Conservation (phyloP, 2,888 invertebrate genomes). For the Cephus runcator region DNA sequence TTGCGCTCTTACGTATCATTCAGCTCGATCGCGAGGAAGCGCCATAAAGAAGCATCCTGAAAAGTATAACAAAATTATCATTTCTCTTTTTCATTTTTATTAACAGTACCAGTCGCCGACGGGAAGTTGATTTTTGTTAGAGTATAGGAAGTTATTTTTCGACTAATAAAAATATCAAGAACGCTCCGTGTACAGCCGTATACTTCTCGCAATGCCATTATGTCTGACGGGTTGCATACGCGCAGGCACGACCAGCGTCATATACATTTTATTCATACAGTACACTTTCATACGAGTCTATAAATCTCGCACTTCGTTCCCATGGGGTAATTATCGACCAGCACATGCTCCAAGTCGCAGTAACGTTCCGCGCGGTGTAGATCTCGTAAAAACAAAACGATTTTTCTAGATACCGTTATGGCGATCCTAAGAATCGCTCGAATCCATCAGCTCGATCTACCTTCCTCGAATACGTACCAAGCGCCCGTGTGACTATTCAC, state of each 20-base stretch:
- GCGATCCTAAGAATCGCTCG: background rate
- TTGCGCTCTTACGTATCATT: background rate
- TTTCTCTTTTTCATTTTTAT: background rate
- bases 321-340: background rate
- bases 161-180: background rate
- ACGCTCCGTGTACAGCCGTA: background rate
- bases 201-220: background rate
- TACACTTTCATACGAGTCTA: background rate
- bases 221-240: background rate
- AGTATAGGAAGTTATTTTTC: background rate
- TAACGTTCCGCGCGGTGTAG: background rate
- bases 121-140: background rate
- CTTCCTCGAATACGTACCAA: background rate
- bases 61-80: background rate
- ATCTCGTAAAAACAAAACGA: background rate
- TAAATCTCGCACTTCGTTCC: background rate
- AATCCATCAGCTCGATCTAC: background rate
- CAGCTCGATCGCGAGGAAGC: background rate
- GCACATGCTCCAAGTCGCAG: background rate
- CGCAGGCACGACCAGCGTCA: background rate
- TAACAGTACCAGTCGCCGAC: background rate
- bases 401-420: background rate
- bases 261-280: background rate
- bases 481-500: background rate
- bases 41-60: background rate